Conservation (phyloP, 2,888 invertebrate genomes). For the Tetragonula carbonaria region DNA sequence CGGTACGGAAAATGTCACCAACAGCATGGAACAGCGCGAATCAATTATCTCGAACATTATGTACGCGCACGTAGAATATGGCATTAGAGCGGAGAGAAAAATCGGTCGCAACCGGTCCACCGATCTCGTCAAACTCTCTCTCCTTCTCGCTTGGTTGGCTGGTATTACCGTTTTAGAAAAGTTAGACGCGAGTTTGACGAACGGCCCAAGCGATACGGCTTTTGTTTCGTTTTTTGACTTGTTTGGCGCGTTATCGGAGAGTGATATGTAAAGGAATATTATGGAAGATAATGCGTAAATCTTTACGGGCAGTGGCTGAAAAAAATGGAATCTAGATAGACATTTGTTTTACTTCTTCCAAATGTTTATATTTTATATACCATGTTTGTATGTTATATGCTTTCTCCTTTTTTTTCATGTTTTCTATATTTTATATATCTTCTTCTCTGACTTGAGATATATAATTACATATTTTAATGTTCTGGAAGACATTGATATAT, state of each 20-base stretch:
- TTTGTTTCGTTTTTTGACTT: neutral
- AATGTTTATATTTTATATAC: no score
- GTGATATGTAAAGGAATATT: neutral
- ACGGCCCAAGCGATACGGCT: neutral
- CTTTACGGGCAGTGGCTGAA: no score
- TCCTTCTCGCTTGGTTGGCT: neutral
- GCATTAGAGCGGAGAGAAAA: slow-evolving; percentile 4
- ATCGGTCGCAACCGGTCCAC: slow-evolving; percentile 53
- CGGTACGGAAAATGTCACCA: slow-evolving; percentile 60
- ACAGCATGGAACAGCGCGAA: slow-evolving; percentile 33
- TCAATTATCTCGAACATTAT: slow-evolving; percentile 59
- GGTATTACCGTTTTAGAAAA: slow-evolving; percentile 8
- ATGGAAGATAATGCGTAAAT: no score
- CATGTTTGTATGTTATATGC: no score
- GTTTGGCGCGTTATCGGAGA: neutral
- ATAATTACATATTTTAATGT: no score
- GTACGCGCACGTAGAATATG: neutral
- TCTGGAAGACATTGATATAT: no score
- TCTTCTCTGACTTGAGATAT: no score
- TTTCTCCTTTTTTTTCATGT: no score
- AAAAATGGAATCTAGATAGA: no score
- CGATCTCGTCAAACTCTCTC: slow-evolving; percentile 43
- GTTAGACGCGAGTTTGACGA: neutral
- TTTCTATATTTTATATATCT: no score
- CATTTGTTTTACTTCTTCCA: no score